Conservation (phyloP, 2,888 invertebrate species). For the Caenorhabditis macrosperma region DNA sequence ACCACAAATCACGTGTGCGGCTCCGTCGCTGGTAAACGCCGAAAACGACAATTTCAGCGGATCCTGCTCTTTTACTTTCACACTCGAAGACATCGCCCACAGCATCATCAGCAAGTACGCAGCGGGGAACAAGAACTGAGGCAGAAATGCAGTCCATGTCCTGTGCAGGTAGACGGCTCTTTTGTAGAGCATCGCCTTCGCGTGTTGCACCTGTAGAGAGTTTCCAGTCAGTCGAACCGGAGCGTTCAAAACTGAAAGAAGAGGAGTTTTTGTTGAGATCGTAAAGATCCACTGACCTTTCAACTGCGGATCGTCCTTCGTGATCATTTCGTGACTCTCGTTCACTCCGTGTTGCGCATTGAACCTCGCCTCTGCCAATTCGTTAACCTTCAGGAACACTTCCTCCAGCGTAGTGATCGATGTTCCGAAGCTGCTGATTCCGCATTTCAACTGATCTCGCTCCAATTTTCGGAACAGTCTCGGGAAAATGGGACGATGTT, state of each 20-base stretch:
- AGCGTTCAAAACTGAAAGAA: conserved; percentile 53
- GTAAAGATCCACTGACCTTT: conserved; percentile 25
- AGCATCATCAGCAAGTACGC: conserved; percentile 61
- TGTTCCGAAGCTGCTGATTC: conserved; percentile 88
- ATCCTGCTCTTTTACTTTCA: conserved; percentile 64
- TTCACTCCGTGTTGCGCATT: conserved; percentile 55
- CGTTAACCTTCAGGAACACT: conserved; percentile 86
- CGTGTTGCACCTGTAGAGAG: conserved; percentile 65
- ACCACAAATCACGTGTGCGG: conserved; percentile 38
- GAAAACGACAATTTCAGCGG: conserved; percentile 51
- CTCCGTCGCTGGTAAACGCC: conserved; percentile 34
- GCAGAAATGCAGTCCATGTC: conserved; percentile 74
- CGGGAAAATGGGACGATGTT: conserved; percentile 81
- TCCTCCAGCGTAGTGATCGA: conserved; percentile 91
- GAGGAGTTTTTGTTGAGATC: neutral
- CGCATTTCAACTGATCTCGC: conserved; percentile 83
- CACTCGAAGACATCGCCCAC: too few relatives aligned
- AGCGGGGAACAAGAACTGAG: conserved; percentile 72
- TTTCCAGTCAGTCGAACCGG: conserved; percentile 61
- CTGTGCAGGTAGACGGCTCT: conserved; percentile 72
- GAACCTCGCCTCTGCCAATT: conserved; percentile 67
- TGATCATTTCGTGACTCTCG: conserved; percentile 42
- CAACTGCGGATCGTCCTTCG: conserved; percentile 58
- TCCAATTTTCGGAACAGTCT: conserved; percentile 86
- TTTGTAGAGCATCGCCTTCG: conserved; percentile 74